Conservation (phyloP, 2,888 invertebrate species). For the Lysandra coridon region DNA sequence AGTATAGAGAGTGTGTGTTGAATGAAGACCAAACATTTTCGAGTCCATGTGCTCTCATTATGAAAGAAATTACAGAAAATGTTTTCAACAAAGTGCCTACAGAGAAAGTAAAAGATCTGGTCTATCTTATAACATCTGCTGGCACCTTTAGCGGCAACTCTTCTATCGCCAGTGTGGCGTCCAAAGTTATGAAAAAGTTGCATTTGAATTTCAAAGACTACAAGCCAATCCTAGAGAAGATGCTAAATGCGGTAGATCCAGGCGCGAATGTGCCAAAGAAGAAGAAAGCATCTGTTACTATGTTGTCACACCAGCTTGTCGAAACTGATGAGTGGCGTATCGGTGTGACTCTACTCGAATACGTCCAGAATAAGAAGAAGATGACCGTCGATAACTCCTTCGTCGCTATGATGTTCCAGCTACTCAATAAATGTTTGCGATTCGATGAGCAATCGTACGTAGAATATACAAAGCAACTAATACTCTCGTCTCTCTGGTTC, state of each 20-base stretch:
- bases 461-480: constrained; percentile 94
- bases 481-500: constrained; percentile 88
- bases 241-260: constrained; percentile 78
- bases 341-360: constrained; percentile 89
- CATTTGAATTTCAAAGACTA: constrained; percentile 82
- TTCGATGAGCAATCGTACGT: constrained; percentile 90
- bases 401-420: constrained; percentile 87
- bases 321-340: constrained; percentile 87
- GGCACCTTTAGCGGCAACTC: constrained; percentile 81
- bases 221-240: constrained; percentile 78
- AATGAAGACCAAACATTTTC: constrained; percentile 59
- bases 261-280: constrained; percentile 58
- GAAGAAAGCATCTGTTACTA: constrained; percentile 65
- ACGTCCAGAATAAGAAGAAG: constrained; percentile 92
- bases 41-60: constrained; percentile 71
- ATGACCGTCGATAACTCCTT: constrained; percentile 84
- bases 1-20: constrained; percentile 70
- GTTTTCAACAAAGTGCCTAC: constrained; percentile 76
- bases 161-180: constrained; percentile 80
- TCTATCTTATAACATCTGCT: constrained; percentile 77
- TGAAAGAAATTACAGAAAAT: constrained; percentile 80
- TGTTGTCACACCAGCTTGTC: constrained; percentile 81
- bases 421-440: constrained; percentile 88
- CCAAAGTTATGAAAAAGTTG: constrained; percentile 84
- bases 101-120: constrained; percentile 66